Percentiles rank a stretch among this genome's conserved stretches.
phyloP scores from a whole-genome alignment of 2,888 invertebrate species.

The Colostygia pectinataria region DNA sequence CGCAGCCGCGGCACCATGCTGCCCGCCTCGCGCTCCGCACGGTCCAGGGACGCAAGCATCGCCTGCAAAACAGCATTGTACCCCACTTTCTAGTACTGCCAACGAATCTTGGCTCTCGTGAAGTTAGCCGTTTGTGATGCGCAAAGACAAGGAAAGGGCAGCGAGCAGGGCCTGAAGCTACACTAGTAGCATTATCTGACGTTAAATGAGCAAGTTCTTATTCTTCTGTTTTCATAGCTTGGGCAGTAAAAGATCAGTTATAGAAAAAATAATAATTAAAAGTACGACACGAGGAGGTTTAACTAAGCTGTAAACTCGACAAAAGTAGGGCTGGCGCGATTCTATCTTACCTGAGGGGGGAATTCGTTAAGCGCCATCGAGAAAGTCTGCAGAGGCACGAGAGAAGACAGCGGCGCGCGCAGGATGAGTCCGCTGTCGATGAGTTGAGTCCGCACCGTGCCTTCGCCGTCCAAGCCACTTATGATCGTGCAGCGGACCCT shows the following conservation, averaged over 20 bases:
- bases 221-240: no score
- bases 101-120: no score
- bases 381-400: slow-evolving; percentile 69
- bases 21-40: slow-evolving; percentile 78
- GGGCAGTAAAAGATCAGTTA: no score
- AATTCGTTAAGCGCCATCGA: slow-evolving; percentile 82
- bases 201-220: no score
- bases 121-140: no score
- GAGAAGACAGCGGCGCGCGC: slow-evolving; percentile 72
- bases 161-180: no score
- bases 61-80: slow-evolving; percentile 60
- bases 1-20: slow-evolving; percentile 82
- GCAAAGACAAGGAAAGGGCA: no score
- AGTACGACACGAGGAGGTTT: no score
- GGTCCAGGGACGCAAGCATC: slow-evolving; percentile 80
- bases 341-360: slow-evolving; percentile 78
- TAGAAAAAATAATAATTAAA: no score
- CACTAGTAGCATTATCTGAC: no score
- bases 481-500: slow-evolving; percentile 76
- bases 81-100: not conserved
- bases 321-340: not conserved
- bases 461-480: slow-evolving; percentile 73
- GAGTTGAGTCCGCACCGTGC: slow-evolving; percentile 73
- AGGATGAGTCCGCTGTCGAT: slow-evolving; percentile 75
- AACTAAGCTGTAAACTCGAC: no score